Percentiles rank a stretch among this genome's conserved stretches.
Evolutionary conservation across 2,797 vertebrate species (phyloP).

Genomic region (Labeo calbasu): DNA sequence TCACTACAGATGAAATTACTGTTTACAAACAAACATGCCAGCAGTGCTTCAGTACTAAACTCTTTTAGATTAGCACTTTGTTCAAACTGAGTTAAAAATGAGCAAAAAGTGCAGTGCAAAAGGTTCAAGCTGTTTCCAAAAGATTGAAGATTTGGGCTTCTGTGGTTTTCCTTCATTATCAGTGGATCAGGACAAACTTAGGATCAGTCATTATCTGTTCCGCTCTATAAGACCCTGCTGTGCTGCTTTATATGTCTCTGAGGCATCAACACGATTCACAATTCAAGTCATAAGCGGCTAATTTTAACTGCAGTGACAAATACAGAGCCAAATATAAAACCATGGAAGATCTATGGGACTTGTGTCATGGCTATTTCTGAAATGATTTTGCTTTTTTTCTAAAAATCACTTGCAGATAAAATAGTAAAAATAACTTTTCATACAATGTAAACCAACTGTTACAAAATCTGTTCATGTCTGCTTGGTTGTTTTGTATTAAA

Average conservation of each 20-base stretch:
- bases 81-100: neutral
- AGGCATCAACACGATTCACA: neutral
- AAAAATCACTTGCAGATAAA: neutral
- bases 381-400: neutral
- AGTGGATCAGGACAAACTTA: neutral
- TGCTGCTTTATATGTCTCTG: constrained; percentile 1
- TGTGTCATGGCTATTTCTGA: neutral
- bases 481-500: neutral
- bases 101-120: neutral
- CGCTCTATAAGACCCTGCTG: neutral
- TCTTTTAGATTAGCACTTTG: neutral
- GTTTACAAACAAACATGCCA: neutral
- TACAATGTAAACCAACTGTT: neutral
- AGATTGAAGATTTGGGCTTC: neutral
- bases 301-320: neutral
- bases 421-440: neutral
- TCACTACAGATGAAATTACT: neutral
- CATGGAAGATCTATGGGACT: neutral
- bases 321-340: neutral
- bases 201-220: constrained; percentile 3
- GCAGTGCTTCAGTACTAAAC: neutral
- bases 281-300: neutral
- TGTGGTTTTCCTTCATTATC: neutral
- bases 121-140: neutral
- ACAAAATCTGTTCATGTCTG: neutral